Evolutionary conservation across 1,140 invertebrate species (phyloP).

Genomic region (Caenorhabditis tropicalis): DNA sequence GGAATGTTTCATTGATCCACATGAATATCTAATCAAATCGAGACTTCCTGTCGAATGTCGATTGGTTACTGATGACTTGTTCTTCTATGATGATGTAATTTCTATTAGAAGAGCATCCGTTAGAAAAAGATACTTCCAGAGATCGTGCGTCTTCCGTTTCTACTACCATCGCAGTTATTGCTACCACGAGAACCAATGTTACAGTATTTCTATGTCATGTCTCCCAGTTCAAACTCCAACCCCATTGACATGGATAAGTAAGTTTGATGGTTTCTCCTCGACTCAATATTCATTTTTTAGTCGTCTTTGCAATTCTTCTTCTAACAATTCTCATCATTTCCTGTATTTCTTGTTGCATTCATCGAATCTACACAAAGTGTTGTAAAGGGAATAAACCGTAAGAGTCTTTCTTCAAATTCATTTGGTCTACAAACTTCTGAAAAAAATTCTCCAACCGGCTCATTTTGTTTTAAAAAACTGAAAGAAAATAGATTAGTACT

Average conservation of each 20-base stretch:
- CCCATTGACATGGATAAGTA: background rate
- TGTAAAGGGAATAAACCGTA: no score
- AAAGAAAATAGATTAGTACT: no score
- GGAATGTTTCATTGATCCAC: conserved; percentile 12
- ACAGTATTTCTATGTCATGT: background rate
- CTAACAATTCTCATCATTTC: no score
- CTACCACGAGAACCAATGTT: background rate
- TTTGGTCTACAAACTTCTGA: no score
- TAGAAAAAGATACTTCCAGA: background rate
- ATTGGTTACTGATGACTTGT: background rate
- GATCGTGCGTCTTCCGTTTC: background rate
- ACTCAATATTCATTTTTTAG: background rate
- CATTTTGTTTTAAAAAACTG: no score
- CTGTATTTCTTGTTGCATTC: no score
- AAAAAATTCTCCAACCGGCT: no score
- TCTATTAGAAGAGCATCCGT: background rate
- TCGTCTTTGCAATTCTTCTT: no score
- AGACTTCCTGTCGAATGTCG: background rate
- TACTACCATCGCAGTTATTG: conserved; percentile 8
- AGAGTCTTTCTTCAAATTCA: no score
- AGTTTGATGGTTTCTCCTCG: background rate
- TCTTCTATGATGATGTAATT: background rate
- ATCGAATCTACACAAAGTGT: no score
- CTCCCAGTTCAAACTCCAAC: background rate
- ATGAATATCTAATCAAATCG: background rate